Evolutionary conservation across 2,888 invertebrate genomes (phyloP).

Genomic region (Cephonodes hylas): DNA sequence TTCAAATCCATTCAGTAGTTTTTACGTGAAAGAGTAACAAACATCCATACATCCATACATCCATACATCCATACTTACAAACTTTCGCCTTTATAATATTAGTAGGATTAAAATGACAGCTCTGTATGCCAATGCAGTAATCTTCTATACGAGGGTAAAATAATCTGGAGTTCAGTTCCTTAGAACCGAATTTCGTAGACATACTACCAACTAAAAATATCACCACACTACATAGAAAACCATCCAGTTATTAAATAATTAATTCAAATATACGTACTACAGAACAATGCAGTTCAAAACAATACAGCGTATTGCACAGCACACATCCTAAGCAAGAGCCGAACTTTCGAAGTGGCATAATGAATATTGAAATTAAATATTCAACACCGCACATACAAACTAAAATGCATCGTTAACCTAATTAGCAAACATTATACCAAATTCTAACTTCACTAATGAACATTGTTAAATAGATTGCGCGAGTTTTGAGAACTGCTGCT

Average conservation of each 20-base stretch:
- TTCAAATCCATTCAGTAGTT: too few species aligned
- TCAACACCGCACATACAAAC: constrained; percentile 33
- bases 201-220: too few species aligned
- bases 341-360: constrained; percentile 28
- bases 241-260: background rate
- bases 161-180: too few species aligned
- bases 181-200: too few species aligned
- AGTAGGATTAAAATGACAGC: too few species aligned
- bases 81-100: too few species aligned
- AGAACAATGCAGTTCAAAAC: background rate
- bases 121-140: too few species aligned
- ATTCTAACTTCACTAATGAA: constrained; percentile 36
- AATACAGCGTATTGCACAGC: background rate
- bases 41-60: too few species aligned
- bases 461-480: constrained; percentile 32
- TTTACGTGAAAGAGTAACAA: too few species aligned
- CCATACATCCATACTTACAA: too few species aligned
- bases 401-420: constrained; percentile 45
- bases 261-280: background rate
- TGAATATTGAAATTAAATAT: constrained; percentile 41
- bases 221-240: background rate
- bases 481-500: constrained; percentile 23
- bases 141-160: too few species aligned
- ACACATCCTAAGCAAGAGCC: constrained; percentile 13
- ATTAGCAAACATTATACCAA: constrained; percentile 35